These are phyloP conservation scores for Andrena bicolor DNA, from an alignment of 2,888 invertebrate genomes.

Conservation along the genomic window DNA sequence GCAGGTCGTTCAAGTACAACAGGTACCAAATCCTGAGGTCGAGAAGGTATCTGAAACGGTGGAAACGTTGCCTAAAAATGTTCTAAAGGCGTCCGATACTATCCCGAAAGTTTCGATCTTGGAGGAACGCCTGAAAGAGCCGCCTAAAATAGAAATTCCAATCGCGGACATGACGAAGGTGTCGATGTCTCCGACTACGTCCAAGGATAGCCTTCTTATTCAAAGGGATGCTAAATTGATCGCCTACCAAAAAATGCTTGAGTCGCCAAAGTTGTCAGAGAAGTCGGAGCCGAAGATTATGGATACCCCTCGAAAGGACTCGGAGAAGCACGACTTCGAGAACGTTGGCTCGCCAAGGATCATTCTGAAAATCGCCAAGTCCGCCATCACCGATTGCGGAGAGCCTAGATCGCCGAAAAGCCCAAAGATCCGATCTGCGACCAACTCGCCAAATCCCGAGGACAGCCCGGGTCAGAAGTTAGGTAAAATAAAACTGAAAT, in stretches of 20 bases:
- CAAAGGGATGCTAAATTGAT: slow-evolving; percentile 76
- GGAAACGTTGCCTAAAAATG: slow-evolving; percentile 46
- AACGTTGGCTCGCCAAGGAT: slow-evolving; percentile 83
- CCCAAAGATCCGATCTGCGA: slow-evolving; percentile 82
- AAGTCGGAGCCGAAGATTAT: slow-evolving; percentile 70
- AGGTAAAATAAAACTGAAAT: slow-evolving; percentile 86
- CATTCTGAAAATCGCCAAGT: slow-evolving; percentile 83
- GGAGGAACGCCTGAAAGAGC: slow-evolving; percentile 80
- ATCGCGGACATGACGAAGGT: slow-evolving; percentile 71
- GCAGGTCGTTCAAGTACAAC: slow-evolving; percentile 26
- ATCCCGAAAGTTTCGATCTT: slow-evolving; percentile 79
- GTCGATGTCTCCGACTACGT: slow-evolving; percentile 71
- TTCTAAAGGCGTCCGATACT: slow-evolving; percentile 67
- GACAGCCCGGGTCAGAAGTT: slow-evolving; percentile 85
- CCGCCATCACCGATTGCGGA: slow-evolving; percentile 81
- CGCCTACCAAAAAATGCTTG: slow-evolving; percentile 73
- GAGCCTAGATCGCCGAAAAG: slow-evolving; percentile 83
- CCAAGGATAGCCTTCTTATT: slow-evolving; percentile 79
- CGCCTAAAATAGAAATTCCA: slow-evolving; percentile 82
- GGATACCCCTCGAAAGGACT: slow-evolving; percentile 80
- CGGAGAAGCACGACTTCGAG: slow-evolving; percentile 78
- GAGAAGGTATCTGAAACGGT: slow-evolving; percentile 6
- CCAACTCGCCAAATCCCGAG: slow-evolving; percentile 83
- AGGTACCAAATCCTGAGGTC: not conserved
- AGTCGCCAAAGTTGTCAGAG: slow-evolving; percentile 74